A percentile compares a stretch with the other conserved stretches of the same genome.
Conservation (phyloP, 2,113 vertebrate species). For the Passer domesticus region DNA sequence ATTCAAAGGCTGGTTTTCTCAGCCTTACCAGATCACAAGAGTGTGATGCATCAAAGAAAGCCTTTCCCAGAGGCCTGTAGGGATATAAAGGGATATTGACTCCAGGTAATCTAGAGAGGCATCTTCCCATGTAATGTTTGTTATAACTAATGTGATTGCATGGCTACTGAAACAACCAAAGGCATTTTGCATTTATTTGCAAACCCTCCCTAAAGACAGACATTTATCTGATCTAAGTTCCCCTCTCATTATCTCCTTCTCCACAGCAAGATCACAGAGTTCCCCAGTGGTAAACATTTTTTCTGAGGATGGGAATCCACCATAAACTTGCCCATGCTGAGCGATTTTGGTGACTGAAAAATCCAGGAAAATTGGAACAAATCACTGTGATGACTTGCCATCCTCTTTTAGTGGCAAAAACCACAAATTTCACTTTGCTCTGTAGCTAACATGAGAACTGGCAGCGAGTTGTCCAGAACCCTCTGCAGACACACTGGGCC, state of each 20-base stretch:
- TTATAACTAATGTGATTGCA: fast-evolving
- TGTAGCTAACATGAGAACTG: not conserved
- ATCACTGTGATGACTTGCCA: not conserved
- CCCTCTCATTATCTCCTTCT: not conserved
- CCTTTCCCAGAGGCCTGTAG: not conserved
- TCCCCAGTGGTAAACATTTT: not conserved
- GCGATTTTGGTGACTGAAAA: not conserved
- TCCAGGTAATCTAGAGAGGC: not conserved
- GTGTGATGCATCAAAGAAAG: not conserved
- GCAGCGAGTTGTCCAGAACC: not conserved
- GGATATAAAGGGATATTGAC: not conserved
- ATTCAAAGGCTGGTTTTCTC: not conserved
- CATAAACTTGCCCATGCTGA: not conserved
- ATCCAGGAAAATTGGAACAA: not conserved
- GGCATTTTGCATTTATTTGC: not conserved
- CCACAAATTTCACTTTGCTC: not conserved
- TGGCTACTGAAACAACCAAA: not conserved
- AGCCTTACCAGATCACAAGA: not conserved
- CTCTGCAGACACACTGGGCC: not conserved
- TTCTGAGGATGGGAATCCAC: not conserved
- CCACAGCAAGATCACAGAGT: not conserved
- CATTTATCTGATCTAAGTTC: not conserved
- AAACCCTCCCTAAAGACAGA: not conserved
- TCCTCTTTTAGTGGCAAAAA: not conserved
- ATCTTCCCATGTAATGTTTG: not conserved